Evolutionary conservation across 2,797 vertebrate genomes (phyloP).

Genomic region (Eutrigla gurnardus): DNA sequence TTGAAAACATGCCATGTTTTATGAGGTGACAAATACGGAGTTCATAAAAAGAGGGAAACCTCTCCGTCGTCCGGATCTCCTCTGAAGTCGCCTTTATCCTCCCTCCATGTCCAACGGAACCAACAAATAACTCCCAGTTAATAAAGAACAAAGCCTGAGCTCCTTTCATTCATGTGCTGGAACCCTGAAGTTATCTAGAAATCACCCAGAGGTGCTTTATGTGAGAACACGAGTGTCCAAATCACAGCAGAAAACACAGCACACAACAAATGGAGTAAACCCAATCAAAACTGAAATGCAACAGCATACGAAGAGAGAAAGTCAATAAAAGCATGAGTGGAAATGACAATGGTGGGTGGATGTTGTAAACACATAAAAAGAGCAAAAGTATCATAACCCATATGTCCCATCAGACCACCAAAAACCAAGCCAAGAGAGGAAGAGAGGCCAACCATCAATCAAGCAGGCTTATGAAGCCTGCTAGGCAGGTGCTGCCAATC

Average conservation of each 20-base stretch:
- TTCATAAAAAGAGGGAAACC: conserved; percentile 51
- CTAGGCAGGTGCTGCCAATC: too few species aligned
- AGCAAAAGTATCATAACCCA: too few species aligned
- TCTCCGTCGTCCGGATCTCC: conserved; percentile 20
- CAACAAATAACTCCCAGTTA: not conserved
- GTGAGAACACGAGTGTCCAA: not conserved
- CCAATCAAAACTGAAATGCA: too few species aligned
- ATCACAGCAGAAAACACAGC: not conserved
- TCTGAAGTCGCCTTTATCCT: conserved; percentile 17
- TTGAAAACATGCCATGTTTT: conserved; percentile 30
- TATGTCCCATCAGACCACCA: too few species aligned
- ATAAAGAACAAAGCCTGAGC: not conserved
- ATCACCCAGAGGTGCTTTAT: not conserved
- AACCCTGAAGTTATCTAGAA: not conserved
- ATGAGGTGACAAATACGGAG: conserved; percentile 52
- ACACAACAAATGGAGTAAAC: too few species aligned
- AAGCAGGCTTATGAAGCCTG: too few species aligned
- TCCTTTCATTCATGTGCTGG: not conserved
- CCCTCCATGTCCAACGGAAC: not conserved
- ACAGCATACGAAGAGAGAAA: too few species aligned
- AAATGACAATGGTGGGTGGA: too few species aligned
- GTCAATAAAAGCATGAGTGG: too few species aligned
- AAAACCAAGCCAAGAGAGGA: too few species aligned
- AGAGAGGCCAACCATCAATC: too few species aligned
- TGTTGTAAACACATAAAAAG: too few species aligned